phyloP scores from a whole-genome alignment of 2,113 vertebrate genomes.

The Ctenodactylus gundi region DNA sequence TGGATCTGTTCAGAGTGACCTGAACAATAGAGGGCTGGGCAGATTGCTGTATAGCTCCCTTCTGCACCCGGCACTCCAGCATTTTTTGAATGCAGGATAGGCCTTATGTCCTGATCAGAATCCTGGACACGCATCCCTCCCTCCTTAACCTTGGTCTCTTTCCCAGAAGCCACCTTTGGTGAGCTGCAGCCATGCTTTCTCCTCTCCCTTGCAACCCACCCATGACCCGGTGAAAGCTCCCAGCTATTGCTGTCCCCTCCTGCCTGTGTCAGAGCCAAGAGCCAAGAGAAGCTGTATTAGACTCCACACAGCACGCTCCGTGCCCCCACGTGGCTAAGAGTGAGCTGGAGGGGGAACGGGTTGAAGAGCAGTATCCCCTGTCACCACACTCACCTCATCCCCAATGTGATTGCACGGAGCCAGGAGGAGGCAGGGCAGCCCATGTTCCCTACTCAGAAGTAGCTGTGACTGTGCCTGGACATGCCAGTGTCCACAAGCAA shows the following conservation, averaged over 20 bases:
- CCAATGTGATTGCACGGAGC: neutral
- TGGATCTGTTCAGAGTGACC: accelerated
- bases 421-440: neutral
- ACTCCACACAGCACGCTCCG: no score
- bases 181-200: no score
- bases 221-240: neutral
- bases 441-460: neutral
- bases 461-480: neutral
- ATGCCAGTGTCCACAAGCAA: neutral
- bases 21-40: neutral
- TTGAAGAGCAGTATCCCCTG: neutral
- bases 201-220: neutral
- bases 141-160: neutral
- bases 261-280: no score
- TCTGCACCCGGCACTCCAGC: neutral
- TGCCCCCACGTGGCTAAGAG: accelerated
- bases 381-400: neutral
- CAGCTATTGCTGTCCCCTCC: accelerated
- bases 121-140: neutral
- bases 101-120: neutral
- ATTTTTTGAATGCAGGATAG: neutral
- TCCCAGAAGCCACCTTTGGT: neutral
- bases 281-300: neutral
- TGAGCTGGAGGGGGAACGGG: neutral
- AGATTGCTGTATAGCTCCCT: neutral